phyloP scores from a whole-genome alignment of 2,797 vertebrate genomes.

The Vipera ursinii region DNA sequence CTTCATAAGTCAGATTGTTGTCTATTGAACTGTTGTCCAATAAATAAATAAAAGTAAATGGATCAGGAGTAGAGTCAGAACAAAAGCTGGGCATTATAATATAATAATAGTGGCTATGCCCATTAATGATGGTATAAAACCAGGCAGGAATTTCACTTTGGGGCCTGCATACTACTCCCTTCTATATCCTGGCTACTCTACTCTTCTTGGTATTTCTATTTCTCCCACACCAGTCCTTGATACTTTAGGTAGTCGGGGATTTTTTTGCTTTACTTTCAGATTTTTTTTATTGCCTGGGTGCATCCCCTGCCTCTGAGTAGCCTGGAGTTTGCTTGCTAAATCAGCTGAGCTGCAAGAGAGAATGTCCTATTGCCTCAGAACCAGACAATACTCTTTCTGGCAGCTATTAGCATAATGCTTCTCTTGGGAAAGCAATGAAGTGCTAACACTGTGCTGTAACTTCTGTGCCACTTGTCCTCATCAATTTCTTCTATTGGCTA shows the following conservation, averaged over 20 bases:
- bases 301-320: neutral
- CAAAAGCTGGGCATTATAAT: neutral
- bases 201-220: no score
- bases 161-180: neutral
- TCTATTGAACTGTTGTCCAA: neutral
- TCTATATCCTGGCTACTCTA: neutral
- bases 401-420: slow-evolving; percentile 27
- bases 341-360: neutral
- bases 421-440: slow-evolving; percentile 20
- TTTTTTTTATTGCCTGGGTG: neutral
- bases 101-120: neutral
- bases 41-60: neutral
- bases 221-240: neutral
- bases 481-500: neutral
- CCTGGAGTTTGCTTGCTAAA: neutral
- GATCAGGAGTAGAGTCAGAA: neutral
- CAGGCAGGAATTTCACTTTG: neutral
- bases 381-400: slow-evolving; percentile 26
- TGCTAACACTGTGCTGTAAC: slow-evolving; percentile 32
- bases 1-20: neutral
- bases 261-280: neutral
- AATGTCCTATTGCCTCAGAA: neutral
- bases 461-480: slow-evolving; percentile 29
- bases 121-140: neutral
- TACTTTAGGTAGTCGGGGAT: neutral